Percentiles rank a stretch among this genome's conserved stretches.
Conservation (phyloP, 2,113 vertebrate genomes). For the Tachuris rubrigastra region DNA sequence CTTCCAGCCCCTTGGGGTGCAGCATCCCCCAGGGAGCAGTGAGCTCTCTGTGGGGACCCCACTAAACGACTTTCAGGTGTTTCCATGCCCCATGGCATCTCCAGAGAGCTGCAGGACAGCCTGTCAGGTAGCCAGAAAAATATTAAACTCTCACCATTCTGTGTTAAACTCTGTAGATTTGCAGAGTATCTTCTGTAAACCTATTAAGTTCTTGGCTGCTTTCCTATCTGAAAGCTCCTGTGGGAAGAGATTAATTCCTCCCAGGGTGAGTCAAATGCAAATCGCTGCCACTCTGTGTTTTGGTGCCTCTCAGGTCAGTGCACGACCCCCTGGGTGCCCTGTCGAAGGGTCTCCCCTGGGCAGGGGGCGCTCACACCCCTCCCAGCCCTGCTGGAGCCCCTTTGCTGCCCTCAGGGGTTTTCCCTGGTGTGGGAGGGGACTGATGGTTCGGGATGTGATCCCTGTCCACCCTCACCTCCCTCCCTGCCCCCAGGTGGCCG, state of each 20-base stretch:
- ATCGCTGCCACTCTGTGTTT: rapidly evolving
- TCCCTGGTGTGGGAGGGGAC: rapidly evolving
- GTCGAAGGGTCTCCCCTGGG: rapidly evolving
- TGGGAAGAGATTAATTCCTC: neutral
- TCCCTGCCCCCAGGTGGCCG: slow-evolving; percentile 82
- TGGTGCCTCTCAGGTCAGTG: neutral
- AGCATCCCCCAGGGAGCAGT: neutral
- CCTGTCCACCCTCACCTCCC: rapidly evolving
- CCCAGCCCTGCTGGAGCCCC: neutral
- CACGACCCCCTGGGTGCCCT: rapidly evolving
- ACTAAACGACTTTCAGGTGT: neutral
- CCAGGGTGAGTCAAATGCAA: neutral
- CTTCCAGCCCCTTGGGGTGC: neutral
- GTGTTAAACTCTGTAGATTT: neutral
- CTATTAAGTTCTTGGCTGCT: neutral
- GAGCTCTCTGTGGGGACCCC: too few relatives aligned
- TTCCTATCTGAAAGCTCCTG: neutral
- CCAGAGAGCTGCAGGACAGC: neutral
- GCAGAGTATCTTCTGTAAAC: neutral
- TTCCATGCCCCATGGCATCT: rapidly evolving
- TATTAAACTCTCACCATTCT: rapidly evolving
- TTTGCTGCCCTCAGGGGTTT: neutral
- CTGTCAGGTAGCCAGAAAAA: neutral
- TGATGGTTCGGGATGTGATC: rapidly evolving
- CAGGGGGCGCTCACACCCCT: neutral